Evolutionary conservation across 2,888 invertebrate species (phyloP), one percentile per base, ranked within the genome.

Genomic region (Gymnosoma rotundatum): DNA sequence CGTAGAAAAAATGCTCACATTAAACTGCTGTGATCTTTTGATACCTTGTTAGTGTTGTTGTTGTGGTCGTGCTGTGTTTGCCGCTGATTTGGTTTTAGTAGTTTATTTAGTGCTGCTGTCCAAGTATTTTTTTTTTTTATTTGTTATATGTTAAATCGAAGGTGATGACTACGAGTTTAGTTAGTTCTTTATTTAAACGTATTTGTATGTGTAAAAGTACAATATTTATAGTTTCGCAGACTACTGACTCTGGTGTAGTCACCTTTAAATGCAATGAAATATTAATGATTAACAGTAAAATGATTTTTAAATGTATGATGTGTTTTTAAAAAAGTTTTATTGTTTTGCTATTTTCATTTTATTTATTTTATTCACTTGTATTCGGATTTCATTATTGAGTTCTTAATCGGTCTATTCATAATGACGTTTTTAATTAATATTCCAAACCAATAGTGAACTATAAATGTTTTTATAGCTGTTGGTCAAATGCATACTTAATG

Each of bases 261-360:
- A 89, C 88, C 90, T 90, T 89, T 90, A 88, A 90, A 90, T 82
- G 79, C 78, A 81, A 67, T 74, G 83, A 67, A 81, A 74, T 86
- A 81, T 78, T 86, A 81, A 75, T 85, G 83, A 83, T 84, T 81
- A 74, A 78, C 81, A 66, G 73, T 73, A 83, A 80, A 83, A 80
- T 86, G 70, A 52, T 75, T 73, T 85, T 75, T 54, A 56, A 83
- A 18, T 32, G 32, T 32, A 32, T 32, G 32, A 32, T 5, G 32
- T 32, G 32, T 32, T 32, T 32, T 32, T 32, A 32, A 7, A 32
- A 32, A 42, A 14, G 10, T 50, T 16, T 50, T n/a, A 1, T 16
- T 50, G 50, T n/a, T 50, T n/a, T 50, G 14, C 18, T 50, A 1
- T 18, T 50, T 50, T n/a, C 7, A 21, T 75, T 12, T 73, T 54